phyloP scores from a whole-genome alignment of 2,888 invertebrate genomes.

The Drosophila leonis region DNA sequence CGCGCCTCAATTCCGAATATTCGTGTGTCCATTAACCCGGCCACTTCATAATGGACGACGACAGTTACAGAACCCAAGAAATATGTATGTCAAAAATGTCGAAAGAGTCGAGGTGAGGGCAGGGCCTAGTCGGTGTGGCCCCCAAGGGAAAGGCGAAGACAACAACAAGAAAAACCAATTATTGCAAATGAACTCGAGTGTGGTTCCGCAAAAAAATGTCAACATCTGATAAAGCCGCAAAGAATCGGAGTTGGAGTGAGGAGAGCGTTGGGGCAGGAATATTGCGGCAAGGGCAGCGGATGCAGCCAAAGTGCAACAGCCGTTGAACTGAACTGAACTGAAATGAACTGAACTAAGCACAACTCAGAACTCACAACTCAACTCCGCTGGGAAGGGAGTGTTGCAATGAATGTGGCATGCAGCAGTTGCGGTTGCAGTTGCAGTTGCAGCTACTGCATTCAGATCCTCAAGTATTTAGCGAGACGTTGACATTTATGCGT shows the following conservation, averaged over 20 bases:
- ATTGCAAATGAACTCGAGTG: slow-evolving; percentile 84
- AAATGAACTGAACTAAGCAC: slow-evolving; percentile 28
- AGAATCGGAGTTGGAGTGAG: slow-evolving; percentile 31
- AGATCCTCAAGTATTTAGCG: slow-evolving; percentile 74
- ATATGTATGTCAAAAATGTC: slow-evolving; percentile 76
- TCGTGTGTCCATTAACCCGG: slow-evolving; percentile 57
- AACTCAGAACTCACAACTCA: slow-evolving; percentile 39
- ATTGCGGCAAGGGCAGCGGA: slow-evolving; percentile 50
- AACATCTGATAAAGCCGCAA: slow-evolving; percentile 60
- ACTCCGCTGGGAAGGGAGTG: slow-evolving; percentile 10
- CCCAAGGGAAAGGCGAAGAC: slow-evolving; percentile 38
- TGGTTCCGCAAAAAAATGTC: slow-evolving; percentile 80
- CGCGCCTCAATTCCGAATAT: slow-evolving; percentile 25
- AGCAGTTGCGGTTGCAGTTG: slow-evolving; percentile 23
- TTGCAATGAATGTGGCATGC: slow-evolving; percentile 33
- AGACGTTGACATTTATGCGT: slow-evolving; percentile 70
- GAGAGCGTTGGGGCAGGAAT: slow-evolving; percentile 4
- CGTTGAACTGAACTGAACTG: slow-evolving; percentile 41
- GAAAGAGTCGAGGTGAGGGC: neutral
- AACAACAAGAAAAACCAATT: slow-evolving; percentile 85
- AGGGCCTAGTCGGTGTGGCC: slow-evolving; percentile 3
- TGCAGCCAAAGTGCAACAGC: slow-evolving; percentile 76
- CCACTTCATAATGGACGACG: slow-evolving; percentile 53
- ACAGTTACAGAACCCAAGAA: slow-evolving; percentile 47
- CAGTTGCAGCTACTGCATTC: slow-evolving; percentile 43